Evolutionary conservation across 2,888 invertebrate genomes (phyloP).

Genomic region (Meiosimyza platycephala): DNA sequence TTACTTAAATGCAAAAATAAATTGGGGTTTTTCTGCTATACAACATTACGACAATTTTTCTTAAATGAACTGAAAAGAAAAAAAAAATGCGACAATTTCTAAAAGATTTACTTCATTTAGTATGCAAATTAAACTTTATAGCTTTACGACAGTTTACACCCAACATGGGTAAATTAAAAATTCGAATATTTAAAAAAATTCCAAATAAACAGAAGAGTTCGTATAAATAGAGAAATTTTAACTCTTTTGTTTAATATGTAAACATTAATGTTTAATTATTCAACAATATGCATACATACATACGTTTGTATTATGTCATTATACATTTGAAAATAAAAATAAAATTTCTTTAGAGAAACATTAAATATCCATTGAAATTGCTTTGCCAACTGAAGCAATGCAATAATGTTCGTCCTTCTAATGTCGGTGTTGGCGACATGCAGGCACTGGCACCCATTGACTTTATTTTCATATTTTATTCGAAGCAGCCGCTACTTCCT

Average conservation of each 20-base stretch:
- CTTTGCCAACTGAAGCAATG: constrained; percentile 62
- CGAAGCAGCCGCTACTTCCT: background rate
- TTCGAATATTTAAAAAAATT: too few species aligned
- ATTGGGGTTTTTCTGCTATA: too few species aligned
- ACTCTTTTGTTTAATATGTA: constrained; percentile 15
- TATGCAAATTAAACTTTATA: constrained; percentile 33
- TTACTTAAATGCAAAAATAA: too few species aligned
- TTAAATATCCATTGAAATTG: constrained; percentile 63
- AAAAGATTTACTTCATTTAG: constrained; percentile 28
- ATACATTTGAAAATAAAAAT: constrained; percentile 46
- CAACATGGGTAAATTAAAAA: too few species aligned
- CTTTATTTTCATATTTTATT: background rate
- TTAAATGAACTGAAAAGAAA: too few species aligned
- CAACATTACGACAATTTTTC: too few species aligned
- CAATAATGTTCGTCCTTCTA: constrained; percentile 44
- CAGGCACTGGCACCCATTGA: background rate
- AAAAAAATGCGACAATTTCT: too few species aligned
- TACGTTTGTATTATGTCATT: constrained; percentile 25
- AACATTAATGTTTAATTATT: constrained; percentile 32
- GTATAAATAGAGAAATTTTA: constrained; percentile 27
- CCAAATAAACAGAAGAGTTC: background rate
- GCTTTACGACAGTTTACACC: constrained; percentile 1
- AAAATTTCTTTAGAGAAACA: constrained; percentile 62
- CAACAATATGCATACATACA: constrained; percentile 38
- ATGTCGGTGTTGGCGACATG: too few species aligned